phyloP scores from a whole-genome alignment of 2,113 vertebrate species.

The Pyxicephalus adspersus region DNA sequence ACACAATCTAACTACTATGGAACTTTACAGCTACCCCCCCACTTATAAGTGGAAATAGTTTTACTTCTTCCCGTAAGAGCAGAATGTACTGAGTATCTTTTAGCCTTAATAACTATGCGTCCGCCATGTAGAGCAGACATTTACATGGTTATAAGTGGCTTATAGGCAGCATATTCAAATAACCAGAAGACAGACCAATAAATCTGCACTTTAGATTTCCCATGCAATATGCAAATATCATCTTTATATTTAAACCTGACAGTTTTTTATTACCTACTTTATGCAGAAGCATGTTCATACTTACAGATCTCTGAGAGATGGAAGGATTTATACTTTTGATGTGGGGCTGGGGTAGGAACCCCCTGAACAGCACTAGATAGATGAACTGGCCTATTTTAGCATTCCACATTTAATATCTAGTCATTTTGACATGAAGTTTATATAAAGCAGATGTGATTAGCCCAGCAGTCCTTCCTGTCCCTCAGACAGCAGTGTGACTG shows the following conservation, averaged over 20 bases:
- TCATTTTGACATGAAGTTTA: constrained; percentile 25
- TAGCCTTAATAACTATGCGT: not conserved
- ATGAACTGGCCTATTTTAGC: not conserved
- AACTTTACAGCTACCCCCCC: too few species aligned
- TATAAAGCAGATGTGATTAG: constrained; percentile 7
- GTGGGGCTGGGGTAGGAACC: not conserved
- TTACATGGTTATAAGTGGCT: not conserved
- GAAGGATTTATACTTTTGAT: not conserved
- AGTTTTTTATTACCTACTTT: not conserved
- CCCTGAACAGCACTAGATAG: not conserved
- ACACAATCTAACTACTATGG: too few species aligned
- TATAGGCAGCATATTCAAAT: not conserved
- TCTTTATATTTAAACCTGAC: not conserved
- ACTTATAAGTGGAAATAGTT: not conserved
- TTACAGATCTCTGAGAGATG: not conserved
- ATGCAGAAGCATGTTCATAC: not conserved
- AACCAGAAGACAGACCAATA: not conserved
- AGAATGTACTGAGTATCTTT: too few species aligned
- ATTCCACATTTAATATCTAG: not conserved
- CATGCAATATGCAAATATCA: not conserved
- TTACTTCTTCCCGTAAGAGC: not conserved
- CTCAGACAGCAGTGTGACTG: constrained; percentile 11
- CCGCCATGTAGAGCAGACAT: not conserved
- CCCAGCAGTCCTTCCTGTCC: not conserved
- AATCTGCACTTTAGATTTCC: not conserved